phyloP scores from a whole-genome alignment of 2,888 invertebrate species.

The Leptinotarsa juncta region DNA sequence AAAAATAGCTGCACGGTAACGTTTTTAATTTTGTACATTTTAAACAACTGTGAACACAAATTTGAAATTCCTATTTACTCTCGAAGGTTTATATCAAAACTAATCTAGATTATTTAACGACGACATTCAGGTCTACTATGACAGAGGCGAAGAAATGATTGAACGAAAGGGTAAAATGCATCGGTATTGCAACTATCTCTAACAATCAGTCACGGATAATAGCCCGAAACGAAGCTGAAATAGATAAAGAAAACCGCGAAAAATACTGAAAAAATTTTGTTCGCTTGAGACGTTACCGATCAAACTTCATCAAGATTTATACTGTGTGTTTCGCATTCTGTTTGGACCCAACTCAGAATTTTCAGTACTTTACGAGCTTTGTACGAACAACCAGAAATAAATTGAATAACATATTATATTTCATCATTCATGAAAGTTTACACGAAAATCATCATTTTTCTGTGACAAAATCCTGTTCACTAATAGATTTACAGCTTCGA shows the following conservation, averaged over 20 bases:
- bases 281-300: no score
- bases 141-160: constrained; percentile 20
- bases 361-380: no score
- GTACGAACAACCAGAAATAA: no score
- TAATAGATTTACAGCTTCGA: no score
- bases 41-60: constrained; percentile 6
- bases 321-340: no score
- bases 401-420: no score
- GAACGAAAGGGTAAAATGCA: constrained; percentile 8
- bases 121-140: background rate
- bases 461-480: no score
- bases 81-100: constrained; percentile 4
- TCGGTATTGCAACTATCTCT: background rate
- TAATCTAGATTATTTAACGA: background rate
- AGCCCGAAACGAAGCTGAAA: background rate
- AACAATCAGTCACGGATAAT: background rate
- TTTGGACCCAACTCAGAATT: no score
- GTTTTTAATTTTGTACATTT: constrained; percentile 12
- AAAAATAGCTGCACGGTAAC: background rate
- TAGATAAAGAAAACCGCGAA: background rate
- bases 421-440: no score
- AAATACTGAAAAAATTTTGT: background rate
- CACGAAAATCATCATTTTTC: no score
- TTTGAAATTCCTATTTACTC: constrained; percentile 13
- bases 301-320: no score